Conservation (phyloP, 2,888 invertebrate species). For the Pedicia rivosa region DNA sequence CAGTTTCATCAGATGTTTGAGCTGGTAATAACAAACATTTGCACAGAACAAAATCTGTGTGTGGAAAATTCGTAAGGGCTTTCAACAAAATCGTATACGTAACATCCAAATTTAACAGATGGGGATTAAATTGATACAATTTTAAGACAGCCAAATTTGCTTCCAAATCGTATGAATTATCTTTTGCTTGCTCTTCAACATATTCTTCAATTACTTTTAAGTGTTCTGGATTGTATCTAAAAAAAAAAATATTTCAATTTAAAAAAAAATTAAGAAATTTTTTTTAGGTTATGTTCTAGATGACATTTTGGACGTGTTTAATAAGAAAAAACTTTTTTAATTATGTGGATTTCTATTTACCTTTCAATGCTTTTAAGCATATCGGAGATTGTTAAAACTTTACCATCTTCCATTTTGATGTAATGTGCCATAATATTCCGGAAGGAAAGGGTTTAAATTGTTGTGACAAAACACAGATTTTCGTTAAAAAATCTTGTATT, state of each 20-base stretch:
- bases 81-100: slow-evolving; percentile 85
- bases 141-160: slow-evolving; percentile 94
- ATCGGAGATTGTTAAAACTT: slow-evolving; percentile 50
- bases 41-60: slow-evolving; percentile 94
- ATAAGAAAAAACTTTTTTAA: neutral
- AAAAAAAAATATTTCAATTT: slow-evolving; percentile 15
- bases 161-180: slow-evolving; percentile 92
- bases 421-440: slow-evolving; percentile 21
- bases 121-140: slow-evolving; percentile 91
- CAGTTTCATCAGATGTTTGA: slow-evolving; percentile 69
- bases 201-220: slow-evolving; percentile 78
- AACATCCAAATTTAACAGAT: slow-evolving; percentile 65
- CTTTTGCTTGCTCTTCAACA: slow-evolving; percentile 81
- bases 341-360: slow-evolving; percentile 37
- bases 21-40: slow-evolving; percentile 84
- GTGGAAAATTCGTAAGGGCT: slow-evolving; percentile 91
- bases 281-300: slow-evolving; percentile 1
- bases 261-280: neutral
- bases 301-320: neutral
- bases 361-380: slow-evolving; percentile 88
- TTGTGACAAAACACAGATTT: neutral
- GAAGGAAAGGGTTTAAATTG: neutral
- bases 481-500: neutral
- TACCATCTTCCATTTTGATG: slow-evolving; percentile 32
- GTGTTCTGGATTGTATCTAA: slow-evolving; percentile 93